These are phyloP conservation scores for Drosophila kikkawai DNA, from an alignment of 1,140 invertebrate genomes.

Conservation along the genomic window DNA sequence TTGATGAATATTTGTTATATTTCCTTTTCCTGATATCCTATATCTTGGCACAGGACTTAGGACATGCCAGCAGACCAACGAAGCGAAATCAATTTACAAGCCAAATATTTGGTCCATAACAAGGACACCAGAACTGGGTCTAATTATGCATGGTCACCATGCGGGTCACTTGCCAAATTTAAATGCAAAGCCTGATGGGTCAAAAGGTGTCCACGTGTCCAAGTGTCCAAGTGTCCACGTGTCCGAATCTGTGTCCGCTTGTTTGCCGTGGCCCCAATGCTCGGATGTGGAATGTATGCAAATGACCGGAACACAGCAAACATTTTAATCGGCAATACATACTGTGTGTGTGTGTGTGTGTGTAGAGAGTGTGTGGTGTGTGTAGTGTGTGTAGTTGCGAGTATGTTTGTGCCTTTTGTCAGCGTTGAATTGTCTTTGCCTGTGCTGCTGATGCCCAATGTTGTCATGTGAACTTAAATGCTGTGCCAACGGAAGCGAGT, in stretches of 20 bases:
- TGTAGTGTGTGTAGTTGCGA: constrained; percentile 1
- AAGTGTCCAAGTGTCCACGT: constrained; percentile 58
- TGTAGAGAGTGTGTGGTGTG: not conserved
- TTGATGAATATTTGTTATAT: constrained; percentile 5
- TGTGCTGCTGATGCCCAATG: constrained; percentile 2
- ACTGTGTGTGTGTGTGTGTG: not conserved
- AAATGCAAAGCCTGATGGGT: constrained; percentile 55
- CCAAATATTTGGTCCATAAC: constrained; percentile 50
- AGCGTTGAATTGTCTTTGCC: constrained; percentile 20
- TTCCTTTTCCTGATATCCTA: not conserved
- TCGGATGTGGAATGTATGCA: constrained; percentile 33
- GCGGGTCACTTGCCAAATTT: constrained; percentile 55
- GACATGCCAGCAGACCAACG: not conserved
- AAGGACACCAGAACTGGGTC: constrained; percentile 34
- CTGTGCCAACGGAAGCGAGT: constrained; percentile 9
- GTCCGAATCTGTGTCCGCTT: constrained; percentile 22
- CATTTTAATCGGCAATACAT: constrained; percentile 55
- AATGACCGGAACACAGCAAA: constrained; percentile 46
- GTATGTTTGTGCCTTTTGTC: constrained; percentile 31
- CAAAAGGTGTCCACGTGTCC: constrained; percentile 51
- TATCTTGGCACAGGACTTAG: constrained; percentile 14
- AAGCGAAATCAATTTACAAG: constrained; percentile 44
- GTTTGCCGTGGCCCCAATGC: constrained; percentile 5
- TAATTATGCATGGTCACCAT: constrained; percentile 62
- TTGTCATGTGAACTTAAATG: constrained; percentile 22